Evolutionary conservation across 2,888 invertebrate genomes (phyloP), one percentile per base, ranked within the genome.

Genomic region (Caenorhabditis imperialis): DNA sequence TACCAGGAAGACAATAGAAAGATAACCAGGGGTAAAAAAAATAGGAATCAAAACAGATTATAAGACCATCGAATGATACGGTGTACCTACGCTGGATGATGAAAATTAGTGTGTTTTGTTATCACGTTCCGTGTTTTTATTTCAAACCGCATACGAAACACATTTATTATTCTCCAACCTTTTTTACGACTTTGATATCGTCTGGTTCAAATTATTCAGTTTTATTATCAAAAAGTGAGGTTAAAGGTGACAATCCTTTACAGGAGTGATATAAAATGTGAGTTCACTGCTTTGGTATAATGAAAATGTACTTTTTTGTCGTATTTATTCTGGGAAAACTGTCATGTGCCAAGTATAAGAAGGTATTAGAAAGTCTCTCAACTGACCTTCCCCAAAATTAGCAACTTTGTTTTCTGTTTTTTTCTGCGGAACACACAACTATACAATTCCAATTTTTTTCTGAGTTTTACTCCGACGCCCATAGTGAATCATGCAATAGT

Each of bases 101-200:
- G 55, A 55, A 63, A 63, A 63, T 55, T 20, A 16, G n/a, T 38
- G 55, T 55, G 54, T 63, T 54, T 48, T 54, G 53, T 53, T 63
- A 55, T 48, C 63, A 55, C 16, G 37, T 51, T 51, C 33, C 12
- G 30, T 40, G 48, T 50, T 33, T 48, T 30, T 8, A 3, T 27
- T 35, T 23, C 18, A 22, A 6, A 18, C 12, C 16, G 18, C 25
- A 10, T 50, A 8, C 1, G 22, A 30, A 30, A 6, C 30, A 10
- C 30, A 30, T 7, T 30, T 10, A 30, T 30, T 30, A 30, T 10
- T 30, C 6, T 30, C 10, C 10, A 7, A 7, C 30, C 6, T 30
- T 6, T 30, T 30, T 30, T 30, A 10, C 30, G 30, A n/a, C n/a
- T n/a, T n/a, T n/a, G n/a, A n/a, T n/a, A n/a, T n/a, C n/a, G n/a